Base-by-base conservation (phyloP, 2,797 vertebrate species). In the Coregonus sp. region DNA sequence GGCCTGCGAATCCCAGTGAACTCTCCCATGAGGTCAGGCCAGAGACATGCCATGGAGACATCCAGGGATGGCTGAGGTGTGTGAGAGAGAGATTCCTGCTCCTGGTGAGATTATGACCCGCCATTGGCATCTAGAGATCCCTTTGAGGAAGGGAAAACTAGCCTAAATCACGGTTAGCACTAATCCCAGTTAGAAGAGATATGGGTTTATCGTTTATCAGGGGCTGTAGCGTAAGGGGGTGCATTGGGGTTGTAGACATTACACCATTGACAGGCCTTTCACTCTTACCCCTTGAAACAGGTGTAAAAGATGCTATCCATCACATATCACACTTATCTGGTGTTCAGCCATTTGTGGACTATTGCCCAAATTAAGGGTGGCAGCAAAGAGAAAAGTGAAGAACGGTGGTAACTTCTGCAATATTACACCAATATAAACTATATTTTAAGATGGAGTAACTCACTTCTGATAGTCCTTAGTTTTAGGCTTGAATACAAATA, bases 21-120 rank as follows among this genome's bases (percentile, higher is more conserved):
- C 92, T 94, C 92, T 93, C 91, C 90, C 91, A 91, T 91, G 92
- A 94, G 91, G 92, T 93, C 90, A 89, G 89, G 83, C 89, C 79
- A 84, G 86, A 86, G 84, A 89, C 80, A 84, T 63, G 75, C 90
- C 90, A 89, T 88, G 90, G 92, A 88, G 90, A 92, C 88, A 18
- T 73, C 82, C 83, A 84, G 81, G 72, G 86, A 82, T 63, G 69
- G 89, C 87, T 74, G 73, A 93, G 84, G 86, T 88, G 91, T 87
- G 86, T 85, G 89, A 79, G 79, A 54, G 79, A 75, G 70, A 25
- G 75, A 72, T 59, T 59, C n/a, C 59, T 59, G 54, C 54, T n/a
- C 12, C 70, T 15, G 75, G 80, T 77, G 77, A 68, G 75, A 80
- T 5, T 75, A 67, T 66, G 29, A 51, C 40, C 47, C 4, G 47